Conservation (phyloP, 2,888 invertebrate genomes). For the Philaethria dido region DNA sequence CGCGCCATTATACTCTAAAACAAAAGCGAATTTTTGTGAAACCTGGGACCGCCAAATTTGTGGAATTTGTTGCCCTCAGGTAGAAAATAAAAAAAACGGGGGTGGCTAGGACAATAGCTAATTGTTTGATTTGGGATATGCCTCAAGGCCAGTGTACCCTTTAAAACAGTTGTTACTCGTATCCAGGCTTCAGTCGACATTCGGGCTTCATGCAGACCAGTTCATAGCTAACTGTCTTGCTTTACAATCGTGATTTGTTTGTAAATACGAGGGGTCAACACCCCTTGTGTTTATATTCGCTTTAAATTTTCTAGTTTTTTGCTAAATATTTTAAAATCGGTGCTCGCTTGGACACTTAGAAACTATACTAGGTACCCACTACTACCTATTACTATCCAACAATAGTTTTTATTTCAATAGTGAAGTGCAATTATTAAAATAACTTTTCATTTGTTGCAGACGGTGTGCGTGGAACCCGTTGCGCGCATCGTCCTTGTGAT, state of each 20-base stretch:
- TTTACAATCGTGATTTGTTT: conserved; percentile 59
- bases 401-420: conserved; percentile 8
- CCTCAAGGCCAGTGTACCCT: conserved; percentile 74
- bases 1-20: conserved; percentile 67
- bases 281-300: conserved; percentile 51
- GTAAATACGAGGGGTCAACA: conserved; percentile 71
- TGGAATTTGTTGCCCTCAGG: conserved; percentile 52
- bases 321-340: conserved; percentile 15
- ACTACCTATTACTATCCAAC: conserved; percentile 5
- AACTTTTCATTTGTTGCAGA: conserved; percentile 74
- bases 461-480: conserved; percentile 78
- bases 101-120: conserved; percentile 61
- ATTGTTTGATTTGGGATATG: conserved; percentile 70
- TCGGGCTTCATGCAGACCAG: conserved; percentile 70
- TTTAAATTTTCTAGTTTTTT: conserved; percentile 23
- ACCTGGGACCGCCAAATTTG: conserved; percentile 59
- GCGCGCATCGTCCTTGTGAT: conserved; percentile 83
- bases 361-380: conserved; percentile 38
- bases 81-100: conserved; percentile 57
- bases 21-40: conserved; percentile 60
- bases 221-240: conserved; percentile 54
- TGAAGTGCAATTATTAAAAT: conserved; percentile 24
- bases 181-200: conserved; percentile 79
- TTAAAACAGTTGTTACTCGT: conserved; percentile 73
- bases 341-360: conserved; percentile 36